A percentile compares a stretch with the other conserved stretches of the same genome.
Evolutionary conservation across 2,888 invertebrate species (phyloP).

Genomic region (Pheosia tremula): DNA sequence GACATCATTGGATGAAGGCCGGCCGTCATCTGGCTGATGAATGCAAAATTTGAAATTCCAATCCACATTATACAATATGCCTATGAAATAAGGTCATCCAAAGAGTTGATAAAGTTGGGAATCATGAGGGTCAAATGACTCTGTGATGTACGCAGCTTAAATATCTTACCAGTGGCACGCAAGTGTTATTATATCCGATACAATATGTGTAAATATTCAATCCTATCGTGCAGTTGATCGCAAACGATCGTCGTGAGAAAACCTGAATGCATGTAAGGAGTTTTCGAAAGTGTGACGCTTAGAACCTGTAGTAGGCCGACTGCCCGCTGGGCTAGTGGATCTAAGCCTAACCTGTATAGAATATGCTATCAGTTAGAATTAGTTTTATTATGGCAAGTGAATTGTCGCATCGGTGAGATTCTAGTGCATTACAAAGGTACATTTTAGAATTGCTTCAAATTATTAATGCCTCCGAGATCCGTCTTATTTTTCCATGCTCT

Average conservation of each 20-base stretch:
- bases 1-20: too few species aligned
- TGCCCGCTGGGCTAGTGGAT: not conserved
- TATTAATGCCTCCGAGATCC: too few species aligned
- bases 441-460: too few species aligned
- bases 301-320: not conserved
- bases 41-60: too few species aligned
- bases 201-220: not conserved
- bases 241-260: conserved; percentile 4
- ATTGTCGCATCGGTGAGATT: too few species aligned
- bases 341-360: not conserved
- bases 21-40: too few species aligned
- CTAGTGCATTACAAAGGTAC: too few species aligned
- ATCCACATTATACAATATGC: too few species aligned
- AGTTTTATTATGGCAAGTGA: too few species aligned
- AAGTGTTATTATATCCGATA: not conserved
- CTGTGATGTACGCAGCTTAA: not conserved
- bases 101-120: not conserved
- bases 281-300: conserved; percentile 2
- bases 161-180: not conserved
- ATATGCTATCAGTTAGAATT: too few species aligned
- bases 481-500: too few species aligned
- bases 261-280: not conserved
- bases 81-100: not conserved
- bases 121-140: not conserved
- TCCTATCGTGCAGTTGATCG: conserved; percentile 4